Evolutionary conservation across 2,888 invertebrate species (phyloP).

Genomic region (Cartodere bifasciata): DNA sequence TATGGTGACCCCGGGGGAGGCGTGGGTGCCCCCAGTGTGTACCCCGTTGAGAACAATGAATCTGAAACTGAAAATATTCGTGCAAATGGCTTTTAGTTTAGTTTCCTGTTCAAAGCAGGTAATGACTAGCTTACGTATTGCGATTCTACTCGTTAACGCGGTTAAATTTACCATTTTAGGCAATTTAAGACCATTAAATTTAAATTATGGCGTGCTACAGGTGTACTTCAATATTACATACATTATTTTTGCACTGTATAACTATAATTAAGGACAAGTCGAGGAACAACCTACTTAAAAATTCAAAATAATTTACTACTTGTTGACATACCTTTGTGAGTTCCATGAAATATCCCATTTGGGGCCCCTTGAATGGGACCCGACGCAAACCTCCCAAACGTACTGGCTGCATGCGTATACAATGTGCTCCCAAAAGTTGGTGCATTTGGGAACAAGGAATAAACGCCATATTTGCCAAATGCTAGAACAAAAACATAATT

Average conservation of each 20-base stretch:
- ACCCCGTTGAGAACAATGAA: slow-evolving; percentile 52
- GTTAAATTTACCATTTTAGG: too few species aligned
- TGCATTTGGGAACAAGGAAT: slow-evolving; percentile 50
- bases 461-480: slow-evolving; percentile 55
- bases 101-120: too few species aligned
- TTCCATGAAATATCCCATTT: slow-evolving; percentile 31
- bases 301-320: not conserved
- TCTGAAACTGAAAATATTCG: too few species aligned
- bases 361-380: slow-evolving; percentile 29
- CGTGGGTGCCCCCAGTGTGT: slow-evolving; percentile 53
- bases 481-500: slow-evolving; percentile 38
- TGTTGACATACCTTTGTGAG: slow-evolving; percentile 33
- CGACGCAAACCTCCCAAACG: slow-evolving; percentile 32
- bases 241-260: too few species aligned
- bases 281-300: not conserved
- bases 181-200: too few species aligned
- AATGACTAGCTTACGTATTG: too few species aligned
- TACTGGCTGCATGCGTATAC: slow-evolving; percentile 33
- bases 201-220: too few species aligned
- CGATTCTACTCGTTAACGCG: too few species aligned
- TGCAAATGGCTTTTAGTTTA: too few species aligned
- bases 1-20: slow-evolving; percentile 52
- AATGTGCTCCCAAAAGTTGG: slow-evolving; percentile 35
- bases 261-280: not conserved
- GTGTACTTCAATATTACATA: not conserved